These are phyloP conservation scores for Craterocephalus amniculus DNA, from an alignment of 2,797 vertebrate genomes.

Conservation along the genomic window DNA sequence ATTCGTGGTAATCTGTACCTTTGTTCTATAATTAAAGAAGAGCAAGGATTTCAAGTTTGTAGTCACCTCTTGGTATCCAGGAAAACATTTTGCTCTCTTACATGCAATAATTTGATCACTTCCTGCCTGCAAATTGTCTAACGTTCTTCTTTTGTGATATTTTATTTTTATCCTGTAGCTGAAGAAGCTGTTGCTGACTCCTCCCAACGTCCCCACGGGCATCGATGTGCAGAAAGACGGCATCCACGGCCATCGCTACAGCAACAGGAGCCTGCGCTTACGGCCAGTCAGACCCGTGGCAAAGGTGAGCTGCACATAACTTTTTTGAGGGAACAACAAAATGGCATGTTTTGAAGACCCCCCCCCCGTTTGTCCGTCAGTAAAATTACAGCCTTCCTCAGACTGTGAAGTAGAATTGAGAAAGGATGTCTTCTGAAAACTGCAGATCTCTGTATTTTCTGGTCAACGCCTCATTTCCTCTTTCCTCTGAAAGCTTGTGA, in stretches of 20 bases:
- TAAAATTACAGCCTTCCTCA: too few relatives aligned
- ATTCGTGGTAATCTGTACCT: too few relatives aligned
- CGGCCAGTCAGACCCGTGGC: conserved; percentile 82
- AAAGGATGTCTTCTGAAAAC: not conserved
- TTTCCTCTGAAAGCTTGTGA: conserved; percentile 34
- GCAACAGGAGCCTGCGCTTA: conserved; percentile 83
- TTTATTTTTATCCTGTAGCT: conserved; percentile 80
- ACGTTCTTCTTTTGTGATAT: not conserved
- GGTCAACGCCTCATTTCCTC: conserved; percentile 16
- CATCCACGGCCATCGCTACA: conserved; percentile 78
- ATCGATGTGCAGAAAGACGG: conserved; percentile 87
- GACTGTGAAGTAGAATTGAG: not conserved
- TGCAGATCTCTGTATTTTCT: conserved; percentile 4
- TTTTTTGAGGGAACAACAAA: not conserved
- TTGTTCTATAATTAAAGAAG: not conserved
- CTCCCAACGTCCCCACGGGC: conserved; percentile 85
- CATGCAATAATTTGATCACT: not conserved
- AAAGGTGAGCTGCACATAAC: conserved; percentile 84
- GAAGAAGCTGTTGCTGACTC: conserved; percentile 93
- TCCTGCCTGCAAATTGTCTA: not conserved
- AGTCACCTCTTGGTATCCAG: not conserved
- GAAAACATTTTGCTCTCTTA: too few relatives aligned
- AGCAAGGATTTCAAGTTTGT: not conserved
- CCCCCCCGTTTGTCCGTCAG: not conserved
- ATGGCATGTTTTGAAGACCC: not conserved